Percentiles rank a stretch among this genome's conserved stretches.
Evolutionary conservation across 2,113 vertebrate genomes (phyloP).

Genomic region (Hiodon tergisus): DNA sequence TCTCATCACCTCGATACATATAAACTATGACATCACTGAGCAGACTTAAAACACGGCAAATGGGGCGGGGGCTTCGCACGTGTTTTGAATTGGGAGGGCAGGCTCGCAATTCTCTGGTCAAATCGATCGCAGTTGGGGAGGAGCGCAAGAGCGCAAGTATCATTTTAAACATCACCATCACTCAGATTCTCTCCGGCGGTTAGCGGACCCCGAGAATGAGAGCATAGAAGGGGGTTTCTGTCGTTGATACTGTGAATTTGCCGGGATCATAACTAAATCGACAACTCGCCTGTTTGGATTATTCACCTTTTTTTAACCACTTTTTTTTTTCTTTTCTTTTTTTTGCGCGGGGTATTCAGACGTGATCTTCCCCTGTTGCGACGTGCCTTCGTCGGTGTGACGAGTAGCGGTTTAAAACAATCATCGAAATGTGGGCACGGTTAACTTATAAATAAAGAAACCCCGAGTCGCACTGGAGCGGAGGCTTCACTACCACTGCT

Average conservation of each 20-base stretch:
- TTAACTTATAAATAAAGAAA: conserved; percentile 29
- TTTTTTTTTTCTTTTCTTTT: conserved; percentile 48
- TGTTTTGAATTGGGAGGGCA: conserved; percentile 65
- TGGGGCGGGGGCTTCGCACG: conserved; percentile 62
- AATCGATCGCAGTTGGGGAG: conserved; percentile 67
- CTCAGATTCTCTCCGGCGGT: conserved; percentile 52
- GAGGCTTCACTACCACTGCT: conserved; percentile 14
- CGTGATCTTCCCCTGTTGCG: conserved; percentile 20
- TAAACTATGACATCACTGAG: conserved; percentile 65
- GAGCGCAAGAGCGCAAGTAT: conserved; percentile 60
- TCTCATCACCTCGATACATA: conserved; percentile 38
- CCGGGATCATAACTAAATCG: conserved; percentile 35
- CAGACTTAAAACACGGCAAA: conserved; percentile 47
- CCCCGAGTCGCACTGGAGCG: conserved; percentile 30
- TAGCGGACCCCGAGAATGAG: conserved; percentile 34
- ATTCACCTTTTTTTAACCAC: conserved; percentile 51
- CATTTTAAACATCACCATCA: conserved; percentile 55
- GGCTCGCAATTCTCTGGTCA: conserved; percentile 63
- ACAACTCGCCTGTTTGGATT: conserved; percentile 37
- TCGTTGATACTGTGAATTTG: conserved; percentile 42
- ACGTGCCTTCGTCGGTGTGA: conserved; percentile 30
- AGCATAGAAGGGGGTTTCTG: conserved; percentile 17
- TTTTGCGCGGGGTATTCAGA: conserved; percentile 14
- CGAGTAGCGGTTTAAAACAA: conserved; percentile 30
- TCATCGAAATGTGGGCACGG: conserved; percentile 29